phyloP scores from a whole-genome alignment of 2,888 invertebrate genomes.

The Noctua janthina region DNA sequence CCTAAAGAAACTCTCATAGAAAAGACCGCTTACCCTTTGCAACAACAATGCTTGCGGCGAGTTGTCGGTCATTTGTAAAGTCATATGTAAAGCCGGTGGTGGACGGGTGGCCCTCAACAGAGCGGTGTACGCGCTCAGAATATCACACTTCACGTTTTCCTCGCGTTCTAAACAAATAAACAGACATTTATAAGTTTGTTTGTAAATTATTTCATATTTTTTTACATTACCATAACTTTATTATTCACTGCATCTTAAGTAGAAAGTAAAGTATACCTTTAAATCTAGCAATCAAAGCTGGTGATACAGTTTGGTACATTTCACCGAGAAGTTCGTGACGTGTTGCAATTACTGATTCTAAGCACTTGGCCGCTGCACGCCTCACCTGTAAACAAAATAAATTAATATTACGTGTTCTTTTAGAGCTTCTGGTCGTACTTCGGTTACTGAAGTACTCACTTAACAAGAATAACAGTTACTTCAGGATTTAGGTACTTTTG shows the following conservation, averaged over 20 bases:
- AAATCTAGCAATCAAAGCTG: slow-evolving; percentile 97
- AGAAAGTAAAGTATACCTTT: slow-evolving; percentile 91
- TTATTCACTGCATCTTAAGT: not conserved
- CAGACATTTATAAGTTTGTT: slow-evolving; percentile 7
- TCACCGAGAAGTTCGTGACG: slow-evolving; percentile 97
- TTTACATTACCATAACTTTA: not conserved
- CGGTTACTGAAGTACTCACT: not conserved
- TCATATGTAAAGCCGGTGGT: slow-evolving; percentile 91
- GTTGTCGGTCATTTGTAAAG: slow-evolving; percentile 91
- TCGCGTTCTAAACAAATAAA: slow-evolving; percentile 94
- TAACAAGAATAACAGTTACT: not conserved
- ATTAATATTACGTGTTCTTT: not conserved
- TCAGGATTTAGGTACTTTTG: not conserved
- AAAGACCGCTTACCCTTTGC: slow-evolving; percentile 85
- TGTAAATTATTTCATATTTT: not conserved
- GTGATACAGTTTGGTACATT: slow-evolving; percentile 96
- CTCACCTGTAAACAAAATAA: slow-evolving; percentile 88
- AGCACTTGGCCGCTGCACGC: slow-evolving; percentile 98
- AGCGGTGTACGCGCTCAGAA: slow-evolving; percentile 98
- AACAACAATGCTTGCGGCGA: slow-evolving; percentile 91
- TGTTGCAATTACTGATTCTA: slow-evolving; percentile 98
- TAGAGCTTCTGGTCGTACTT: not conserved
- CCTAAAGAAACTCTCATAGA: not conserved
- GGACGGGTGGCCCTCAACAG: slow-evolving; percentile 97
- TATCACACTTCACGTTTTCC: slow-evolving; percentile 99